Conservation (phyloP, 2,113 vertebrate genomes). For the Prolemur simus region DNA sequence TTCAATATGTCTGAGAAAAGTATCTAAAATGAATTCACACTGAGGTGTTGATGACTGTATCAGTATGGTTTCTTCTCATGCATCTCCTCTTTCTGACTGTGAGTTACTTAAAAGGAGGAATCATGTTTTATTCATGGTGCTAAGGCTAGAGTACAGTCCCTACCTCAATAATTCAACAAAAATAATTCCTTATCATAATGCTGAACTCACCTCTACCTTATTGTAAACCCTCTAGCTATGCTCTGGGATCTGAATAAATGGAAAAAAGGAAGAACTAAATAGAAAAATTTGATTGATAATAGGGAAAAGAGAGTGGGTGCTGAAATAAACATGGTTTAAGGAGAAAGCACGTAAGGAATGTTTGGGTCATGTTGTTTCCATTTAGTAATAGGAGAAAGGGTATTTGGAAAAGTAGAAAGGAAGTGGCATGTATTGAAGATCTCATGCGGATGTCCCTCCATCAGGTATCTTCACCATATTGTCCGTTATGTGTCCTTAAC, state of each 20-base stretch:
- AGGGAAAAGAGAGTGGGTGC: neutral
- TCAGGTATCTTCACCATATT: neutral
- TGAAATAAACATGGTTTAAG: neutral
- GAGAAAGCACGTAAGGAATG: neutral
- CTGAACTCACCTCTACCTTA: neutral
- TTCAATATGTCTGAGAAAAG: conserved; percentile 57
- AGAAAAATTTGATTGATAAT: neutral
- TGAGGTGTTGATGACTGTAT: conserved; percentile 65
- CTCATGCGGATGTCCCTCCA: neutral
- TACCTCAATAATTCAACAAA: conserved; percentile 18
- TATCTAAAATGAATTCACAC: conserved; percentile 66
- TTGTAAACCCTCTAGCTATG: conserved; percentile 5
- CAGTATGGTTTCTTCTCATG: conserved; percentile 50
- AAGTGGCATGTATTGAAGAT: neutral
- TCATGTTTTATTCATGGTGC: neutral
- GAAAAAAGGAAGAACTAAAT: conserved; percentile 14
- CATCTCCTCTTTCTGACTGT: conserved; percentile 49
- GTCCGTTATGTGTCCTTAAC: neutral
- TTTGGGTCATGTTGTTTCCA: neutral
- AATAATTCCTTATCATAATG: neutral
- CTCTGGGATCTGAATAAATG: neutral
- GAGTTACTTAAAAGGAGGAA: conserved; percentile 61
- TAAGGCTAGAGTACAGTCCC: neutral
- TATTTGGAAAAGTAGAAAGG: neutral
- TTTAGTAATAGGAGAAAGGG: neutral